Conservation (phyloP, 2,888 invertebrate genomes). For the Spisula solida region DNA sequence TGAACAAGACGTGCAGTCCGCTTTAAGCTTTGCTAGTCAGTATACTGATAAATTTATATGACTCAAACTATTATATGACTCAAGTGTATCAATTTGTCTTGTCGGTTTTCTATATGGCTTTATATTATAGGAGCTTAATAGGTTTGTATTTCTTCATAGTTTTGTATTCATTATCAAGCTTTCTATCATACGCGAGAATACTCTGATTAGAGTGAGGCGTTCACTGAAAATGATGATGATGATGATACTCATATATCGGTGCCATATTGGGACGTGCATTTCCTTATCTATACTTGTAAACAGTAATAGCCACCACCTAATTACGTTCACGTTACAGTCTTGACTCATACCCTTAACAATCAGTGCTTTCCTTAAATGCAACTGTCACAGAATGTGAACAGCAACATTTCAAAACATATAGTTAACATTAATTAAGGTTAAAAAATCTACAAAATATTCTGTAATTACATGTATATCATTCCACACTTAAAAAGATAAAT, state of each 20-base stretch:
- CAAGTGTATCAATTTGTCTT: neutral
- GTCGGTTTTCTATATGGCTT: neutral
- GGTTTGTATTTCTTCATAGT: neutral
- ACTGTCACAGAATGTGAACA: neutral
- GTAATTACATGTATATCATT: neutral
- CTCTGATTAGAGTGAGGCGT: too few species aligned
- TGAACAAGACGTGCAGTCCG: neutral
- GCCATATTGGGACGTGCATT: too few species aligned
- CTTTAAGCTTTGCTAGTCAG: neutral
- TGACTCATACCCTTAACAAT: neutral
- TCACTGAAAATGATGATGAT: too few species aligned
- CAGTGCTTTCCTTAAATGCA: neutral
- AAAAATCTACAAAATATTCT: neutral
- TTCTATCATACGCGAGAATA: too few species aligned
- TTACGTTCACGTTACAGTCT: too few species aligned
- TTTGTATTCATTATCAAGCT: constrained; percentile 2
- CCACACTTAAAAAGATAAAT: neutral
- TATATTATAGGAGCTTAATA: neutral
- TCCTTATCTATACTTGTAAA: too few species aligned
- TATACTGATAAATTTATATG: neutral
- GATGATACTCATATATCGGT: neutral
- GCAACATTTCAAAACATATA: neutral
- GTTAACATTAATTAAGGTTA: neutral
- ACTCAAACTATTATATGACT: neutral
- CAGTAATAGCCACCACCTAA: too few species aligned